Percentiles rank a stretch among this genome's conserved stretches.
Evolutionary conservation across 2,888 invertebrate species (phyloP).

Genomic region (Dynastes hyllus): DNA sequence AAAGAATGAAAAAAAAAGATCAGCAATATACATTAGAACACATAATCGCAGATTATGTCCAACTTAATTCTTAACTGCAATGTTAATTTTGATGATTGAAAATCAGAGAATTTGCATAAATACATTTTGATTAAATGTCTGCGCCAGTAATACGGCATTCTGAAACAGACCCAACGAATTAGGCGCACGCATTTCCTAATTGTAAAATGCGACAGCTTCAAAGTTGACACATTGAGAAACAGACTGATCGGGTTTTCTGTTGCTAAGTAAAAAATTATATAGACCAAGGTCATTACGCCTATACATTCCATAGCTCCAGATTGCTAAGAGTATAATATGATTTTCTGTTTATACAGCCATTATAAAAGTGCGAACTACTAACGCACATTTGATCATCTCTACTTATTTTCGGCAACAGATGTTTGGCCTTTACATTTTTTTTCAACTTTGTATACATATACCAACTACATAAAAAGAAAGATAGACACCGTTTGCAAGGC

Average conservation of each 20-base stretch:
- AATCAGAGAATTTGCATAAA: no score
- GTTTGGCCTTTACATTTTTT: constrained; percentile 4
- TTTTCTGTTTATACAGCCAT: neutral
- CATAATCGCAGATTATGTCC: neutral
- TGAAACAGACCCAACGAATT: no score
- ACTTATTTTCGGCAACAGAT: constrained; percentile 16
- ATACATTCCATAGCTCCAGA: constrained; percentile 16
- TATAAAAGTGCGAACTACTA: neutral
- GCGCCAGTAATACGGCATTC: no score
- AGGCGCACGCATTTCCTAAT: no score
- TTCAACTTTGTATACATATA: neutral
- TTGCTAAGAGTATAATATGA: constrained; percentile 20
- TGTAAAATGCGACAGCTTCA: no score
- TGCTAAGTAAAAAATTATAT: constrained; percentile 10
- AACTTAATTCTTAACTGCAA: neutral
- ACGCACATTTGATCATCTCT: constrained; percentile 6
- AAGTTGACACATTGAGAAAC: no score
- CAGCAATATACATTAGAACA: no score
- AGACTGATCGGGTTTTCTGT: neutral
- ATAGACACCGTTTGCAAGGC: no score
- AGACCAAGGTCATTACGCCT: constrained; percentile 7
- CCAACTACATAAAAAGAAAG: neutral
- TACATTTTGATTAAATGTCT: no score
- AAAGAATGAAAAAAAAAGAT: no score
- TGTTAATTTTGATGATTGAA: no score